Evolutionary conservation across 2,797 vertebrate species (phyloP), one percentile per base, ranked within the genome.

Genomic region (Danionella dracula): DNA sequence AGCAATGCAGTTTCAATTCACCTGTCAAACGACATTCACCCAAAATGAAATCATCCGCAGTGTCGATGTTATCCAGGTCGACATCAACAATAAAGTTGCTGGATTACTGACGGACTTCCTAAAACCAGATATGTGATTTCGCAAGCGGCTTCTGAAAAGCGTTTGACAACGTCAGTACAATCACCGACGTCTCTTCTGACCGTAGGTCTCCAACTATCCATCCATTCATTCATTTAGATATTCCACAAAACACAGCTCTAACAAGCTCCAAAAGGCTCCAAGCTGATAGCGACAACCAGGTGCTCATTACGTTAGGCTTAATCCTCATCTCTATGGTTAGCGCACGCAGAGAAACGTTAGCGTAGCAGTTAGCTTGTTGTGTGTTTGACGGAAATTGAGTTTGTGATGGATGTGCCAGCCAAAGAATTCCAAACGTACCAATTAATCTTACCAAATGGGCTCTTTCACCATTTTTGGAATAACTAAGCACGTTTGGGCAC

Each of bases 71-170:
- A 8, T 2, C n/a, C 11, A 9, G 3, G 40, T 27, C 20, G 42
- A 56, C 31, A 32, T 46, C 44, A 57, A 20, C 23, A 49, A 15
- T 23, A 41, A 21, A 12, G 12, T 16, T n/a, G 4, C 5, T 31
- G 35, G 48, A 15, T 57, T 31, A 57, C 16, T 31, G 23, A 58
- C 31, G 53, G 41, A 6, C 40, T 31, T 58, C 40, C n/a, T 12
- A 4, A 57, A 57, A 66, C 42, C 53, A 58, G 41, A 48, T 31
- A 66, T 66, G 64, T 66, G 17, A 58, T 49, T 21, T 66, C 23
- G 23, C 6, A 42, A 50, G 53, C 35, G 35, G 20, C 44, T 31
- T 19, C 20, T 9, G 34, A 10, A 49, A 48, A n/a, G 32, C 35
- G 12, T 66, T 57, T 48, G 20, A 12, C 20, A 23, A 16, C 38